A percentile compares a stretch with the other conserved stretches of the same genome.
These are phyloP conservation scores for Brachyhypopomus occidentalis DNA, from an alignment of 2,113 vertebrate genomes.

Conservation along the genomic window DNA sequence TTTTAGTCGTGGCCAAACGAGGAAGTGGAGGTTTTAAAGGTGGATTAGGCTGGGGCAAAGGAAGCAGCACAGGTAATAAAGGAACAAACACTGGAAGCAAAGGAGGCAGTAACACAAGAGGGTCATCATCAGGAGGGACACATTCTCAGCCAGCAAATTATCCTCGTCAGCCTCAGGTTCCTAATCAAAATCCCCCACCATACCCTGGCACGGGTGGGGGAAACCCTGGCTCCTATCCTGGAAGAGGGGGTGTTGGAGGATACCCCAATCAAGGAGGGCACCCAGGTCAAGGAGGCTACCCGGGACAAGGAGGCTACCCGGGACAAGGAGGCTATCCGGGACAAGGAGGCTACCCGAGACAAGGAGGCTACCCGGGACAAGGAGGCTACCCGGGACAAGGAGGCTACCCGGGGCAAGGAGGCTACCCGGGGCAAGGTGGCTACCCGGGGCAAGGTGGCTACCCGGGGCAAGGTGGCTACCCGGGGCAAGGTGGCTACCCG, in stretches of 20 bases:
- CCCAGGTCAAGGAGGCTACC: slow-evolving; percentile 40
- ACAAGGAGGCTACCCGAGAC: slow-evolving; percentile 11
- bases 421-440: slow-evolving; percentile 30
- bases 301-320: slow-evolving; percentile 28
- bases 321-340: slow-evolving; percentile 29
- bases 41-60: slow-evolving; percentile 47
- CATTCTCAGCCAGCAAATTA: slow-evolving; percentile 47
- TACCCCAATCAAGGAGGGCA: slow-evolving; percentile 51
- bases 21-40: slow-evolving; percentile 43
- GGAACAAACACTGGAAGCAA: slow-evolving; percentile 25
- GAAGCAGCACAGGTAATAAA: slow-evolving; percentile 46
- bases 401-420: slow-evolving; percentile 37
- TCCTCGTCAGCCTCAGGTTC: slow-evolving; percentile 56
- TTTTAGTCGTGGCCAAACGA: slow-evolving; percentile 23
- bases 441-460: slow-evolving; percentile 42
- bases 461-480: slow-evolving; percentile 29
- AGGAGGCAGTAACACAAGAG: slow-evolving; percentile 40
- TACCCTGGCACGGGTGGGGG: slow-evolving; percentile 52
- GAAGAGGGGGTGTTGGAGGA: slow-evolving; percentile 40
- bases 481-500: slow-evolving; percentile 18
- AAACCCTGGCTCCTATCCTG: slow-evolving; percentile 50
- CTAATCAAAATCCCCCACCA: slow-evolving; percentile 66
- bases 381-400: slow-evolving; percentile 42
- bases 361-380: slow-evolving; percentile 12
- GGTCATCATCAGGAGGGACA: slow-evolving; percentile 41